phyloP scores from a whole-genome alignment of 2,888 invertebrate genomes.

The Bombylius major region DNA sequence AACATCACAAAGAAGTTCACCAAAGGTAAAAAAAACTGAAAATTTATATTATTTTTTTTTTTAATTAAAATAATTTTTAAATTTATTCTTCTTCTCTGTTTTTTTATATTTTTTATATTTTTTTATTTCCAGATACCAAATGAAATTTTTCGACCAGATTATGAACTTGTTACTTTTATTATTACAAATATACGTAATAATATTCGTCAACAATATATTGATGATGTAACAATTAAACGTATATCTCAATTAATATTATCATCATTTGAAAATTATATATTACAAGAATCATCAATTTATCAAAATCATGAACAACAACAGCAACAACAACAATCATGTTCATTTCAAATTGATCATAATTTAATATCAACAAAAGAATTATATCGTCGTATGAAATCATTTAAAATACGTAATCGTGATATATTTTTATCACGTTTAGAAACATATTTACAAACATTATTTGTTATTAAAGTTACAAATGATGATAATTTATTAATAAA shows the following conservation, averaged over 20 bases:
- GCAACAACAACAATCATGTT: background rate
- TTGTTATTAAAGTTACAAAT: slow-evolving; percentile 10
- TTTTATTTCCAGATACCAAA: slow-evolving; percentile 4
- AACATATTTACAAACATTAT: slow-evolving; percentile 20
- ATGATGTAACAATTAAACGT: slow-evolving; percentile 28
- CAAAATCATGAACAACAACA: background rate
- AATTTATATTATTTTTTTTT: background rate
- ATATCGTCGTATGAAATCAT: slow-evolving; percentile 29
- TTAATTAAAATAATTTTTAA: too few species aligned
- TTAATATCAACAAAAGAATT: slow-evolving; percentile 32
- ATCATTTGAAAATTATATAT: slow-evolving; percentile 16
- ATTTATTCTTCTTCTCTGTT: too few species aligned
- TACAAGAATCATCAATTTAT: background rate
- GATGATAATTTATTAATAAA: slow-evolving; percentile 2
- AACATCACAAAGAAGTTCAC: slow-evolving; percentile 7
- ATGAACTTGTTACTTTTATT: slow-evolving; percentile 31
- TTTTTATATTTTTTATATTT: too few species aligned
- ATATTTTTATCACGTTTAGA: slow-evolving; percentile 31
- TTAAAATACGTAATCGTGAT: slow-evolving; percentile 28
- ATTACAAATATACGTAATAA: slow-evolving; percentile 31
- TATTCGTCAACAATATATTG: slow-evolving; percentile 28
- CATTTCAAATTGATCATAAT: slow-evolving; percentile 8
- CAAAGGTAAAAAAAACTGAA: slow-evolving; percentile 12
- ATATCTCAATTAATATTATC: slow-evolving; percentile 31
- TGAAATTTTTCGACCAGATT: slow-evolving; percentile 21